Evolutionary conservation across 2,113 vertebrate species (phyloP).

Genomic region (Thermophis baileyi): DNA sequence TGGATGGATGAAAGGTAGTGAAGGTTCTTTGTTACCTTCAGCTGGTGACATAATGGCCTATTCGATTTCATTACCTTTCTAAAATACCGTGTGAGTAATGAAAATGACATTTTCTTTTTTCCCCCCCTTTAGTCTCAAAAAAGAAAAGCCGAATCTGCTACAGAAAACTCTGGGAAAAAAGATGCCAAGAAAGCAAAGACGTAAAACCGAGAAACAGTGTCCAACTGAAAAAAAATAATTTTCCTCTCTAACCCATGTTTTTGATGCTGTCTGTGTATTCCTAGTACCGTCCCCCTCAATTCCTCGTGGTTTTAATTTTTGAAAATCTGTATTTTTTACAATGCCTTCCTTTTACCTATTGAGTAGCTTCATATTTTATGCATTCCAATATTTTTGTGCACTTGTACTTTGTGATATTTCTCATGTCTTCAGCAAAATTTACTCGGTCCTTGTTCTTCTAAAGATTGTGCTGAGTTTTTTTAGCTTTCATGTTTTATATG

Average conservation of each 20-base stretch:
- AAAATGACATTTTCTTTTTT: conserved; percentile 44
- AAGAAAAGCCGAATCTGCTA: conserved; percentile 78
- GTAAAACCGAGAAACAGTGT: conserved; percentile 63
- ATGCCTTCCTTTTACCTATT: conserved; percentile 64
- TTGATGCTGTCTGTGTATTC: conserved; percentile 70
- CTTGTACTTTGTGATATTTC: conserved; percentile 71
- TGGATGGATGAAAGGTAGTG: conserved; percentile 1
- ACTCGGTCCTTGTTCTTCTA: conserved; percentile 70
- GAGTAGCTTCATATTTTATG: conserved; percentile 74
- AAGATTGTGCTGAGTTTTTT: conserved; percentile 76
- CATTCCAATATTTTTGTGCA: conserved; percentile 78
- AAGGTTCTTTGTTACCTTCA: conserved; percentile 16
- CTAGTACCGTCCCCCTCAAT: conserved; percentile 64
- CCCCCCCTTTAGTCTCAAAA: conserved; percentile 76
- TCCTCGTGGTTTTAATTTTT: conserved; percentile 65
- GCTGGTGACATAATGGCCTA: conserved; percentile 44
- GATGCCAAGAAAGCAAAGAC: conserved; percentile 84
- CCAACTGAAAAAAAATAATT: conserved; percentile 63
- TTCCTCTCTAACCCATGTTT: conserved; percentile 64
- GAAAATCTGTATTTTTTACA: conserved; percentile 72
- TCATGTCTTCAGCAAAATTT: conserved; percentile 67
- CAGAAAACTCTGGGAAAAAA: conserved; percentile 79
- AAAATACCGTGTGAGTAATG: conserved; percentile 27
- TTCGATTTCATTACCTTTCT: conserved; percentile 28
- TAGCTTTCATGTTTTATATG: conserved; percentile 85